Evolutionary conservation across 2,888 invertebrate species (phyloP).

Genomic region (Sphaerophoria taeniata): DNA sequence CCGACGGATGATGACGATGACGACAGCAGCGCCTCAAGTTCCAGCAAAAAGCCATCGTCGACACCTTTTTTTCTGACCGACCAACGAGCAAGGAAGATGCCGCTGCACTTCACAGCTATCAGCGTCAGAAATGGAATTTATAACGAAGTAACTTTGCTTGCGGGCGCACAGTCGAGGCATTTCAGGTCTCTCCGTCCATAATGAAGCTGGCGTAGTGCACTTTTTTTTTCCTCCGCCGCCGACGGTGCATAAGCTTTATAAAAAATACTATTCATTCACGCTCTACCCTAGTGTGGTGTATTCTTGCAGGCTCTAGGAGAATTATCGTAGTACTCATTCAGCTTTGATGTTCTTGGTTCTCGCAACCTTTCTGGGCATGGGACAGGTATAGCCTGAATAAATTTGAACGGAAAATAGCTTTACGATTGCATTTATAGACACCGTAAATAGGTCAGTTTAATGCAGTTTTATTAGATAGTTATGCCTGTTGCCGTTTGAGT

Average conservation of each 20-base stretch:
- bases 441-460: conserved; percentile 58
- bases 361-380: conserved; percentile 10
- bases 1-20: conserved; percentile 30
- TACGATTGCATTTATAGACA: conserved; percentile 40
- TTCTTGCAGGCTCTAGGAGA: conserved; percentile 42
- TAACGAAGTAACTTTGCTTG: conserved; percentile 55
- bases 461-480: conserved; percentile 40
- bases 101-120: conserved; percentile 10
- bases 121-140: conserved; percentile 51
- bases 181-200: neutral
- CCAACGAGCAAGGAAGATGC: neutral
- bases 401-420: conserved; percentile 39
- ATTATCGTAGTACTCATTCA: conserved; percentile 56
- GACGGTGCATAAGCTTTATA: conserved; percentile 28
- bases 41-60: conserved; percentile 30
- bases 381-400: conserved; percentile 29
- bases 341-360: conserved; percentile 49
- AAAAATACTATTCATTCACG: conserved; percentile 38
- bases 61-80: conserved; percentile 54
- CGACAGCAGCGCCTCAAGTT: neutral
- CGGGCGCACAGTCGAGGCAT: conserved; percentile 7
- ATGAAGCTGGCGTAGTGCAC: conserved; percentile 3
- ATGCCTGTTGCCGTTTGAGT: conserved; percentile 15
- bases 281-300: too few relatives aligned
- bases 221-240: neutral